Conservation (phyloP, 2,113 vertebrate species). For the Corydoras sp. region DNA sequence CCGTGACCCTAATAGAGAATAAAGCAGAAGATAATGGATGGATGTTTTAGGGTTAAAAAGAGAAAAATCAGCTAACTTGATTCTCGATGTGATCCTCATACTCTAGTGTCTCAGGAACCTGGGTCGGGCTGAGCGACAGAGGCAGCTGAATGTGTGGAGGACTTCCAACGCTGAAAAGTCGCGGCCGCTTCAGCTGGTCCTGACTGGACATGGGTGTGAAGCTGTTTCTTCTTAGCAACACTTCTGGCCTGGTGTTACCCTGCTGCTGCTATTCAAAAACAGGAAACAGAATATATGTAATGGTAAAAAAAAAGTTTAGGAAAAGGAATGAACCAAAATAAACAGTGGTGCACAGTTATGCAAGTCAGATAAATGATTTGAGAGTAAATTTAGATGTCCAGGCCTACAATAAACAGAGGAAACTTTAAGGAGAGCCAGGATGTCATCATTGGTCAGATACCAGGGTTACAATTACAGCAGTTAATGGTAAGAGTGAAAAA, state of each 20-base stretch:
- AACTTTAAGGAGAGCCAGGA: background rate
- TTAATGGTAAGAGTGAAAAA: background rate
- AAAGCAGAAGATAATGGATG: no score
- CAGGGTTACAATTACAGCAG: background rate
- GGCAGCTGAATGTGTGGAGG: slow-evolving; percentile 56
- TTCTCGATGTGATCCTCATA: slow-evolving; percentile 63
- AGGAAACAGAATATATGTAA: background rate
- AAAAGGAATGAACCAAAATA: background rate
- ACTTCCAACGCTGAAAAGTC: slow-evolving; percentile 83
- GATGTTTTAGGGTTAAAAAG: background rate
- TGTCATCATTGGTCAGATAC: background rate
- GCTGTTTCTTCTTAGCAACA: slow-evolving; percentile 79
- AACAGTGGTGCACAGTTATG: background rate
- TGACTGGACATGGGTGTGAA: slow-evolving; percentile 84
- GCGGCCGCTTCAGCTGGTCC: slow-evolving; percentile 75
- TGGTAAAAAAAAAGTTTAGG: background rate
- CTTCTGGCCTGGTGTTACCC: slow-evolving; percentile 56
- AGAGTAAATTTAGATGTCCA: background rate
- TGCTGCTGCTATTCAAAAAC: slow-evolving; percentile 65
- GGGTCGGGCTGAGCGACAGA: slow-evolving; percentile 57
- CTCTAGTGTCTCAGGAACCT: slow-evolving; percentile 64
- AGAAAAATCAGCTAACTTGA: slow-evolving; percentile 59
- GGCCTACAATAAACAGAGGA: background rate
- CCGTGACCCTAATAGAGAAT: no score
- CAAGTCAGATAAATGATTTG: background rate